These are phyloP conservation scores for Zingel zingel DNA, from an alignment of 2,113 vertebrate genomes.

Conservation along the genomic window DNA sequence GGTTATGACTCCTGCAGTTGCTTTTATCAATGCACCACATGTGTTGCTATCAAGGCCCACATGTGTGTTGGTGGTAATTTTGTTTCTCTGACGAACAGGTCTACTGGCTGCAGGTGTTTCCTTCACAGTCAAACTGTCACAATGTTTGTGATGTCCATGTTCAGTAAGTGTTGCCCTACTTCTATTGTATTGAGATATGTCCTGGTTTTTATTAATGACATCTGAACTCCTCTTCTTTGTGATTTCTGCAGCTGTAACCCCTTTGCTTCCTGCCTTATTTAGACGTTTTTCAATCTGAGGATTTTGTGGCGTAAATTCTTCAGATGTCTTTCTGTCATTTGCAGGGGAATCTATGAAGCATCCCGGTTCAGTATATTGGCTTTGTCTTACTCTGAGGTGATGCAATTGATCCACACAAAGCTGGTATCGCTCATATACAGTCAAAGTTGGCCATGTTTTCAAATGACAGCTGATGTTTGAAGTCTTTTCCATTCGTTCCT, in stretches of 20 bases:
- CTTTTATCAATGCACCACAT: background rate
- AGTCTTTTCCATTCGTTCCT: background rate
- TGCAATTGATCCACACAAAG: constrained; percentile 68
- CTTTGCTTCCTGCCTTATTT: background rate
- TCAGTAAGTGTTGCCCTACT: background rate
- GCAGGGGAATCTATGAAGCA: background rate
- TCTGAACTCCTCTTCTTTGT: background rate
- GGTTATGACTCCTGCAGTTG: background rate
- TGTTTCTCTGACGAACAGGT: background rate
- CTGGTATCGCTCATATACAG: constrained; percentile 76
- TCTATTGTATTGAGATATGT: background rate
- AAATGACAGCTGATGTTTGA: background rate
- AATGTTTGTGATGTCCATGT: background rate
- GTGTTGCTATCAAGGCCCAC: background rate
- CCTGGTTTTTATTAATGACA: background rate
- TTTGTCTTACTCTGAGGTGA: constrained; percentile 11
- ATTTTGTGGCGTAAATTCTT: background rate
- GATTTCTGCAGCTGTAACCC: background rate
- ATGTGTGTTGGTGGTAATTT: background rate
- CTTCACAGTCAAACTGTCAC: constrained; percentile 4
- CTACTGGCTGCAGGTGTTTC: constrained; percentile 5
- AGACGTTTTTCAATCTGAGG: background rate
- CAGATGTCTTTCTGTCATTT: background rate
- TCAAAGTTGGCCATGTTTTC: constrained; percentile 27
- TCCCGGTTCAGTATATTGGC: background rate